phyloP scores from a whole-genome alignment of 1,140 invertebrate genomes.

The Eciton burchellii region DNA sequence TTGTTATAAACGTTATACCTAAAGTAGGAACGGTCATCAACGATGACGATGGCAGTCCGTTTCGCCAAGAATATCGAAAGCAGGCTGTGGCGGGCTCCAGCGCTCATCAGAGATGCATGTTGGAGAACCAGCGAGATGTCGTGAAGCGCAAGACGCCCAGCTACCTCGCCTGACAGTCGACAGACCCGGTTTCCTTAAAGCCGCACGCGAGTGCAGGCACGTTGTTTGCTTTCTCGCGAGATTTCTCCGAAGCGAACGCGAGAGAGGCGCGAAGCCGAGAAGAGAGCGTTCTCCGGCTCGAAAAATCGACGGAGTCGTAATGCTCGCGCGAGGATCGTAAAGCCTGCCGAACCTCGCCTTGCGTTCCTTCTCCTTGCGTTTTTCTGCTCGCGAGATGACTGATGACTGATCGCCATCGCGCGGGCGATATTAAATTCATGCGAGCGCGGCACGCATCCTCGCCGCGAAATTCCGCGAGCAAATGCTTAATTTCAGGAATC shows the following conservation, averaged over 20 bases:
- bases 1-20: neutral
- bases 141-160: slow-evolving; percentile 20
- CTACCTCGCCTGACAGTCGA: slow-evolving; percentile 58
- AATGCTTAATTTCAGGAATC: slow-evolving; percentile 53
- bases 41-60: no score
- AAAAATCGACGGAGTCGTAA: slow-evolving; percentile 3
- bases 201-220: slow-evolving; percentile 1
- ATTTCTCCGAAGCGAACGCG: slow-evolving; percentile 68
- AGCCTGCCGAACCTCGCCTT: slow-evolving; percentile 12
- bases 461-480: slow-evolving; percentile 40
- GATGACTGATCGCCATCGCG: slow-evolving; percentile 46
- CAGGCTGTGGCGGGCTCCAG: neutral
- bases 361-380: slow-evolving; percentile 7
- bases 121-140: slow-evolving; percentile 4
- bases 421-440: slow-evolving; percentile 57
- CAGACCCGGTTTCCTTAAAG: slow-evolving; percentile 71
- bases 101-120: neutral
- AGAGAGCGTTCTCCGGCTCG: neutral
- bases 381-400: slow-evolving; percentile 51
- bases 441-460: slow-evolving; percentile 19
- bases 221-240: slow-evolving; percentile 69
- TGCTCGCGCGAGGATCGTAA: slow-evolving; percentile 45
- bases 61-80: neutral
- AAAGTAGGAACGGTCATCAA: no score
- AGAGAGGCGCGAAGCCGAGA: neutral